These are phyloP conservation scores for Saguinus midas DNA, from an alignment of 2,113 vertebrate species.

Conservation along the genomic window DNA sequence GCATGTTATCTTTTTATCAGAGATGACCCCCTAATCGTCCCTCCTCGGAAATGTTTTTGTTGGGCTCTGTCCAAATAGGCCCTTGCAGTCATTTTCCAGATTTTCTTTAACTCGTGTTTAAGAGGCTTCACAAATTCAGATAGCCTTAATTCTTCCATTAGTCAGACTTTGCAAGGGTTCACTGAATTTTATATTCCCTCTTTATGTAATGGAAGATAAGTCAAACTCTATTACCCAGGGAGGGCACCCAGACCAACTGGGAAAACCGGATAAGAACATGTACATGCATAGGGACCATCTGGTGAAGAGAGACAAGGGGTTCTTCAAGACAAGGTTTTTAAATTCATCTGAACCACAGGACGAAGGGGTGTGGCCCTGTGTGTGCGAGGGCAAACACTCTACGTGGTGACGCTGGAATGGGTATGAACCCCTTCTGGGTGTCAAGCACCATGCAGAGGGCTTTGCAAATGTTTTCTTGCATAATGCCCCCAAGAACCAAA, in stretches of 20 bases:
- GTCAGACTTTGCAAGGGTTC: conserved; percentile 19
- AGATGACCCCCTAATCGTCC: neutral
- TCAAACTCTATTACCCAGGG: neutral
- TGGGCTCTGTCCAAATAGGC: conserved; percentile 17
- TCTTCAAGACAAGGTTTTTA: neutral
- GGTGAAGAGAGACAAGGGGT: neutral
- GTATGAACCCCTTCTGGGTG: neutral
- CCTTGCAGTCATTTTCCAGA: conserved; percentile 24
- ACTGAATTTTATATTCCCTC: conserved; percentile 31
- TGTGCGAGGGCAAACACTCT: fast-evolving
- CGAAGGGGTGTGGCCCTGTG: neutral
- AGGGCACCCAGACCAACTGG: neutral
- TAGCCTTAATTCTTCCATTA: conserved; percentile 61
- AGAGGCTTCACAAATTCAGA: conserved; percentile 28
- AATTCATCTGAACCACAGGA: neutral
- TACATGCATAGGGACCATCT: fast-evolving
- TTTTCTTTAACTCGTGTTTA: neutral
- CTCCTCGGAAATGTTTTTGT: neutral
- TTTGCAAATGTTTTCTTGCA: neutral
- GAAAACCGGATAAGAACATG: neutral
- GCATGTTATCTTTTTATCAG: neutral
- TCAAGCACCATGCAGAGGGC: neutral
- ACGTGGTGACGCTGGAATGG: neutral
- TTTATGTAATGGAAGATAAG: conserved; percentile 50
- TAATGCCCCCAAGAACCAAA: neutral